Evolutionary conservation across 2,797 vertebrate genomes (phyloP).

Genomic region (Sebastiscus albofasciatus): DNA sequence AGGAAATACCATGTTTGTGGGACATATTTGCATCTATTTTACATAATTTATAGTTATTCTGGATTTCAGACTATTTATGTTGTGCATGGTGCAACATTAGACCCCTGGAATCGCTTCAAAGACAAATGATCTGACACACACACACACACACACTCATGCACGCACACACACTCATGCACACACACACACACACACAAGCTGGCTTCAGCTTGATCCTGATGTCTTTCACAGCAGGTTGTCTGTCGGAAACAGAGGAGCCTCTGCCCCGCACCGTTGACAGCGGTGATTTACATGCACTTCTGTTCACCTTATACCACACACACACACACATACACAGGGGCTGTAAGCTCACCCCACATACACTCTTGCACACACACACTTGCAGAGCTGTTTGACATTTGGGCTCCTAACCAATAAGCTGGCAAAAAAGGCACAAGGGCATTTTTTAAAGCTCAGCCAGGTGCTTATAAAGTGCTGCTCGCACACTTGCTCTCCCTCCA

Average conservation of each 20-base stretch:
- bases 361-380: conserved; percentile 9
- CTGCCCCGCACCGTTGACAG: conserved; percentile 35
- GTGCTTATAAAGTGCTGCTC: conserved; percentile 37
- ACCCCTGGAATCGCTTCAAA: conserved; percentile 43
- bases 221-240: conserved; percentile 30
- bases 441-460: conserved; percentile 52
- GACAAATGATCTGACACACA: conserved; percentile 14
- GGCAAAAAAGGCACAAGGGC: conserved; percentile 34
- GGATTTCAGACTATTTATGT: conserved; percentile 30
- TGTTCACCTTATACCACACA: background rate
- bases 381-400: conserved; percentile 49
- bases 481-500: background rate
- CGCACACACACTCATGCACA: background rate
- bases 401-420: conserved; percentile 35
- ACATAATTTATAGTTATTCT: conserved; percentile 7
- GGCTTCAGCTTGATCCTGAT: background rate
- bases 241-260: conserved; percentile 23
- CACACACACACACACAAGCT: background rate
- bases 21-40: background rate
- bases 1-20: background rate
- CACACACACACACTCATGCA: too few relatives aligned
- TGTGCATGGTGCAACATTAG: conserved; percentile 12
- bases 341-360: background rate
- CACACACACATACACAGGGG: background rate
- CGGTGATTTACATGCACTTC: conserved; percentile 39